Evolutionary conservation across 2,113 vertebrate species (phyloP), one percentile per base, ranked within the genome.

Genomic region (Puffinus mauretanicus): DNA sequence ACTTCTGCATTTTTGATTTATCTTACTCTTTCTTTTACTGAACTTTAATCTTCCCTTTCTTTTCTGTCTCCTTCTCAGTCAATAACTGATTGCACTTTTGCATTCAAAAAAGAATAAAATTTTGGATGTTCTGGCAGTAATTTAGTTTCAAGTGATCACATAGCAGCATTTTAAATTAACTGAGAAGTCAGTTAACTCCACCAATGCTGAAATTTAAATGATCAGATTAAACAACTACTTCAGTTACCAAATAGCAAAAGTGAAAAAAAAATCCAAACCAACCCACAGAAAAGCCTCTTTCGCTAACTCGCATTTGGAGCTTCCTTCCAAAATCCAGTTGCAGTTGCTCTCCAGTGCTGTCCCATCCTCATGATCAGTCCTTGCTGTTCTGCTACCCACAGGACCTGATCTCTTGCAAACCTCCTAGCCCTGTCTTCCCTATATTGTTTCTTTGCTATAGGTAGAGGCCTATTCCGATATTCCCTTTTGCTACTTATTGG

Each of bases 231-330:
- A 22, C 7, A 58, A 36, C 27, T 38, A 10, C 3, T 18, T 82
- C 34, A 82, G 19, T 5, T 75, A 46, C 6, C 16, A 70, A 89
- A 36, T 12, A 82, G 4, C 4, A 11, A 17, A 76, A 93, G 16
- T 1, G 0, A 9, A 49, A 71, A 62, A 12, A 58, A 40, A 12
- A 19, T 4, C 2, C 1, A 30, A 60, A 30, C 2, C 21, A 73
- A 32, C 2, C 3, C 26, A 25, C 9, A 49, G 46, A 52, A 81
- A 42, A 58, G 3, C 6, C 6, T 77, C 12, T 16, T 81, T 73
- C 2, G 1, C 21, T n/a, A 55, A 51, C 7, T 36, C 67, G 3
- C 9, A 12, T 83, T 66, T 36, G 34, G 9, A 71, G 2, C 10
- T 58, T 71, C 27, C 13, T 62, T 77, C 57, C 25, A 66, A 94